A percentile compares a stretch with the other conserved stretches of the same genome.
These are phyloP conservation scores for Nylanderia fulva DNA, from an alignment of 1,140 invertebrate genomes.

Conservation along the genomic window DNA sequence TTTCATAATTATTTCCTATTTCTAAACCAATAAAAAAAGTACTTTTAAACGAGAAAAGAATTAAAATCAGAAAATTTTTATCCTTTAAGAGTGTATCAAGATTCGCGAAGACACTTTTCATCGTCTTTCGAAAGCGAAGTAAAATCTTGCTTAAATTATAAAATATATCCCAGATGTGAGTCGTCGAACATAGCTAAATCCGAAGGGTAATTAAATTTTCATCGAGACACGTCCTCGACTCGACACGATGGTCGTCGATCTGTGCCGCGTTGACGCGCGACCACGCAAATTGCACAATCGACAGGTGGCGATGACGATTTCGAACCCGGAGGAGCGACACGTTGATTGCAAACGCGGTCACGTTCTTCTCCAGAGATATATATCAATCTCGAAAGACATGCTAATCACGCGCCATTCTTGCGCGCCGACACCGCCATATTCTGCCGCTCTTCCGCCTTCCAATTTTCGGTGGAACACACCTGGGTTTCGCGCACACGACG, in stretches of 20 bases:
- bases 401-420: slow-evolving; percentile 73
- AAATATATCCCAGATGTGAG: background rate
- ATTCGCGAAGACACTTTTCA: background rate
- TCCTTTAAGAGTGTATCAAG: background rate
- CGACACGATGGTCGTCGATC: slow-evolving; percentile 53
- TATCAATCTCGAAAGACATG: slow-evolving; percentile 74
- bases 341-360: slow-evolving; percentile 70
- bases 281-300: slow-evolving; percentile 71
- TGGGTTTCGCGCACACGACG: slow-evolving; percentile 45
- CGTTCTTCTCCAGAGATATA: slow-evolving; percentile 66
- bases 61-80: background rate
- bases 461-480: slow-evolving; percentile 70
- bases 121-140: background rate
- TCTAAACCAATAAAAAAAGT: too few relatives aligned
- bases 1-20: background rate
- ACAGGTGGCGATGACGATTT: slow-evolving; percentile 73
- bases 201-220: slow-evolving; percentile 68
- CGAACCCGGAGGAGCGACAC: slow-evolving; percentile 56
- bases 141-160: slow-evolving; percentile 9
- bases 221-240: slow-evolving; percentile 56
- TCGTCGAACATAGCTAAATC: slow-evolving; percentile 30
- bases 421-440: slow-evolving; percentile 59
- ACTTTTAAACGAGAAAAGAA: background rate
- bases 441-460: slow-evolving; percentile 62
- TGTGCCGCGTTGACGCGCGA: slow-evolving; percentile 62